Conservation (phyloP, 2,888 invertebrate species). For the Linyphia triangularis region DNA sequence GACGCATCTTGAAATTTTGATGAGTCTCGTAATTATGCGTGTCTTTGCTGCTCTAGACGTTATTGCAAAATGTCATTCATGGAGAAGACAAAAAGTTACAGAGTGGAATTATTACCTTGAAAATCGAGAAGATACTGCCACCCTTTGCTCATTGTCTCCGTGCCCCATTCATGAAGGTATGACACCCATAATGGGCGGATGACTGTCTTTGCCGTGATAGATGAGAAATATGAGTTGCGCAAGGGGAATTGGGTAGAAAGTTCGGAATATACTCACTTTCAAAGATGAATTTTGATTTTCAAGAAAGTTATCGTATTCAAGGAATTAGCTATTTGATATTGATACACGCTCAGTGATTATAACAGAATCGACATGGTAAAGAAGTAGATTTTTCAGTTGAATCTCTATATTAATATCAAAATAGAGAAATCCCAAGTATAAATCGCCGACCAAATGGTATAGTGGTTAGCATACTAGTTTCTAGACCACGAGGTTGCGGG, state of each 20-base stretch:
- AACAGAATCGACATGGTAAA: too few relatives aligned
- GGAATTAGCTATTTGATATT: too few relatives aligned
- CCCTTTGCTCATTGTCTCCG: slow-evolving; percentile 22
- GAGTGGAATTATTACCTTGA: slow-evolving; percentile 67
- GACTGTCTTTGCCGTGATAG: slow-evolving; percentile 59
- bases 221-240: slow-evolving; percentile 64
- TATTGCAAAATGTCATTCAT: slow-evolving; percentile 35
- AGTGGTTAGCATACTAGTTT: too few relatives aligned
- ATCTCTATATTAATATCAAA: too few relatives aligned
- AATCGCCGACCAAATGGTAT: too few relatives aligned
- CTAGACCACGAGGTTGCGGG: too few relatives aligned
- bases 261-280: neutral
- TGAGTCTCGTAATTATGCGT: neutral
- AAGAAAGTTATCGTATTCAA: too few relatives aligned
- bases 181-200: slow-evolving; percentile 67
- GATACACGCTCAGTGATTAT: too few relatives aligned
- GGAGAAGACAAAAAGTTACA: slow-evolving; percentile 7
- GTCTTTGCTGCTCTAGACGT: neutral
- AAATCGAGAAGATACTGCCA: slow-evolving; percentile 46
- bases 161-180: slow-evolving; percentile 46
- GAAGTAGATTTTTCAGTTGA: too few relatives aligned
- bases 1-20: neutral
- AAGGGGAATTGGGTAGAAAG: slow-evolving; percentile 19
- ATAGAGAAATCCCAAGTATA: too few relatives aligned
- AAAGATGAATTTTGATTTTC: too few relatives aligned